Conservation (phyloP, 2,888 invertebrate species). For the Neoascia interrupta region DNA sequence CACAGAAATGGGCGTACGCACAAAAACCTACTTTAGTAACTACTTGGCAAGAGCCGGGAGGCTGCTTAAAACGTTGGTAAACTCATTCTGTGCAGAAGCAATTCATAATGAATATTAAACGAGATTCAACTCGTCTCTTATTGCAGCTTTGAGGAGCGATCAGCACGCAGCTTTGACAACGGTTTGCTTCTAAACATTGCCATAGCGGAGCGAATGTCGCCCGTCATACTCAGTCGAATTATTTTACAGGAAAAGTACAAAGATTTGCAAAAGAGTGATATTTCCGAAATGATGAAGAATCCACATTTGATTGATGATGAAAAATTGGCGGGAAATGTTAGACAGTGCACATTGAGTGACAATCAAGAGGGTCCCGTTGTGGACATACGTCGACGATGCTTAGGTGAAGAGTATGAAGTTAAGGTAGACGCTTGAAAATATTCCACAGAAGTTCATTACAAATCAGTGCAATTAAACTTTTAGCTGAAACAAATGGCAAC, state of each 20-base stretch:
- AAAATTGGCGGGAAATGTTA: slow-evolving; percentile 75
- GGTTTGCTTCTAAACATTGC: slow-evolving; percentile 75
- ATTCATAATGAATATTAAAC: no score
- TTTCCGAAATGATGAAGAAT: slow-evolving; percentile 75
- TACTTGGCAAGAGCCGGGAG: slow-evolving; percentile 82
- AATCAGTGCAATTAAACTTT: not conserved
- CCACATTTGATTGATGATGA: slow-evolving; percentile 76
- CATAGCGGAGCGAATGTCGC: slow-evolving; percentile 73
- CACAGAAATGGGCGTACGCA: slow-evolving; percentile 83
- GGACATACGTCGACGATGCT: slow-evolving; percentile 87
- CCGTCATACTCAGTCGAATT: slow-evolving; percentile 75
- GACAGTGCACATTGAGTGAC: slow-evolving; percentile 88
- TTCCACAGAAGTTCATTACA: slow-evolving; percentile 73
- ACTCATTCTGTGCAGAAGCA: not conserved
- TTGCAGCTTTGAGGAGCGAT: slow-evolving; percentile 73
- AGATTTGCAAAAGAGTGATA: slow-evolving; percentile 71
- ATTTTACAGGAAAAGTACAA: slow-evolving; percentile 76
- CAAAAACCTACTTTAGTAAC: slow-evolving; percentile 84
- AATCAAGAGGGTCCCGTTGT: slow-evolving; percentile 91
- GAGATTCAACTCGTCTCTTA: no score
- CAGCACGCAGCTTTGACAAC: slow-evolving; percentile 59
- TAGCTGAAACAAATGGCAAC: slow-evolving; percentile 77
- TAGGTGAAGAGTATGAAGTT: slow-evolving; percentile 93
- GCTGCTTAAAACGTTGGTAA: slow-evolving; percentile 78
- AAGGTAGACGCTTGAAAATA: slow-evolving; percentile 77